Evolutionary conservation across 2,113 vertebrate species (phyloP).

Genomic region (Melanocharis versteri): DNA sequence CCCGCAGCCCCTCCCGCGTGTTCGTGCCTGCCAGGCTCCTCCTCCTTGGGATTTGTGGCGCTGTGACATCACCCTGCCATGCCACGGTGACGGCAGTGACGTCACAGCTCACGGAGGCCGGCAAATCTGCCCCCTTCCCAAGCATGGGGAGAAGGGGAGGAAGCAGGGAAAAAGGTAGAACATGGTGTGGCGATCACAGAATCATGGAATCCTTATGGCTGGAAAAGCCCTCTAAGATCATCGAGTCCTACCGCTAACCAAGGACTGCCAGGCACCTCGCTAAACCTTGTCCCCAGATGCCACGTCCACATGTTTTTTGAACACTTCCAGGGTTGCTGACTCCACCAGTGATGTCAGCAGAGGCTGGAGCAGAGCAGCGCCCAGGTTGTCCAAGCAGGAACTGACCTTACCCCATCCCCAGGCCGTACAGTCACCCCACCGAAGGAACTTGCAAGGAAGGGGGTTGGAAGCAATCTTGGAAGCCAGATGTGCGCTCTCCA

Average conservation of each 20-base stretch:
- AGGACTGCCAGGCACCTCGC: not conserved
- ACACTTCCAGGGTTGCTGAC: not conserved
- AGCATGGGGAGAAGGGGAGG: not conserved
- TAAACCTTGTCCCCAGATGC: not conserved
- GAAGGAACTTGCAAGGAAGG: not conserved
- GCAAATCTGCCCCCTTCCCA: not conserved
- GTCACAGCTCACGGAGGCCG: accelerated
- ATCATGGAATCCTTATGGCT: accelerated
- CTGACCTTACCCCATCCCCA: not conserved
- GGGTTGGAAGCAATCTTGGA: not conserved
- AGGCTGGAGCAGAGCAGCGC: not conserved
- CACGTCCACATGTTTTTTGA: not conserved
- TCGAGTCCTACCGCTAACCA: not conserved
- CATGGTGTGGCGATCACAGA: not conserved
- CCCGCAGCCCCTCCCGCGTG: not conserved
- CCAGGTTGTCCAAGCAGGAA: not conserved
- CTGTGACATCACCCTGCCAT: not conserved
- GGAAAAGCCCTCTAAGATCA: not conserved
- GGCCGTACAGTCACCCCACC: accelerated
- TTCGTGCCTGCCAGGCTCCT: not conserved
- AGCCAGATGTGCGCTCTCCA: accelerated
- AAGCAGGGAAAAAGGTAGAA: not conserved
- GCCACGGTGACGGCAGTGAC: not conserved
- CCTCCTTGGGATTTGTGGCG: accelerated
- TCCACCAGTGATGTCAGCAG: not conserved